Evolutionary conservation across 2,113 vertebrate genomes (phyloP), one percentile per base, ranked within the genome.

Genomic region (Gymnocephalus cernua): DNA sequence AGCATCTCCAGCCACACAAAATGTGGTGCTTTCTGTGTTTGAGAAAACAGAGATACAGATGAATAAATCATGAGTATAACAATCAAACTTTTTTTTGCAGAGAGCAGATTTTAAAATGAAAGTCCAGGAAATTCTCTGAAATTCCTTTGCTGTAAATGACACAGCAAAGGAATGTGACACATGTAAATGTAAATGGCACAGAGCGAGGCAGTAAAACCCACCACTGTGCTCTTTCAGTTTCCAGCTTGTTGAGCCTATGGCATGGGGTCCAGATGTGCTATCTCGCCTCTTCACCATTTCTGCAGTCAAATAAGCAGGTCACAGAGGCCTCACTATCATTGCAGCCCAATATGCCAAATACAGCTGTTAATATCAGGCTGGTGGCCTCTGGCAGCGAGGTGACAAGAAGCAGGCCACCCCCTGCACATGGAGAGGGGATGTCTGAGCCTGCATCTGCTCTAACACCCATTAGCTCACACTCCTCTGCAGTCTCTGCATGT

Each of bases 331-430:
- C 51, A 29, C 68, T 74, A 44, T 82, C 63, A 66, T 47, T 0
- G 32, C 38, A 11, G 66, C 73, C 80, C 80, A 87, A 84, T 91
- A 84, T 86, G 86, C 74, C 76, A 61, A 80, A 80, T 80, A 48
- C 87, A 82, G 83, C 86, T 89, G 89, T 85, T 91, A 62, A 74
- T 59, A 70, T 23, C 61, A 79, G 32, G 50, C 80, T 68, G 65
- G 75, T 64, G 41, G 74, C 68, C 80, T 63, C 80, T 29, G 53
- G 82, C 57, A 21, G 71, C 18, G 21, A 47, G 70, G 68, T 66
- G 82, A 78, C 35, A 18, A 50, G 50, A 65, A 67, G 66, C 57
- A 45, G 59, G 47, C 53, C 21, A 6, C 74, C 54, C n/a, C 23
- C 14, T 23, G 74, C 57, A 75, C 57, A 44, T 2, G 21, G n/a